Percentiles rank a stretch among this genome's conserved stretches.
Conservation (phyloP, 2,797 vertebrate genomes). For the Pseudochaenichthys georgianus region DNA sequence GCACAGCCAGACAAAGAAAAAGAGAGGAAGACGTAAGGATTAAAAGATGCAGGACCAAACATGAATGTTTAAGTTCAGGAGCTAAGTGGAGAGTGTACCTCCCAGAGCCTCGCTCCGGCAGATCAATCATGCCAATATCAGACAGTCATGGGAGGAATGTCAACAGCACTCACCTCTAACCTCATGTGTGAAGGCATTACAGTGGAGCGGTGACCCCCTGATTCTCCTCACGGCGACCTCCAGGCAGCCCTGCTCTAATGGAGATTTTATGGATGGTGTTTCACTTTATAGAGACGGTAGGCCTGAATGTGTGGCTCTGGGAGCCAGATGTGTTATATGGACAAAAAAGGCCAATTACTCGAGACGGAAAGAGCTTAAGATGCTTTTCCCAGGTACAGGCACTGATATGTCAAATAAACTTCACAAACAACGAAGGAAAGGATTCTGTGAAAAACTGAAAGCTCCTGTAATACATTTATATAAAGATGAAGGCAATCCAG, state of each 20-base stretch:
- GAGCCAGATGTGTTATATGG: conserved; percentile 77
- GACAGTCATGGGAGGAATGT: conserved; percentile 81
- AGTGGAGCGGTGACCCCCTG: conserved; percentile 72
- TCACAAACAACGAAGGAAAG: conserved; percentile 5
- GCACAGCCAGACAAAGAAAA: conserved; percentile 1
- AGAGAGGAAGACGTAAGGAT: conserved; percentile 28
- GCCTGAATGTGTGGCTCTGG: conserved; percentile 65
- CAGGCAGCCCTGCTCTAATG: conserved; percentile 79
- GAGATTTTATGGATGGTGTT: conserved; percentile 83
- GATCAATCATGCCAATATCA: conserved; percentile 82
- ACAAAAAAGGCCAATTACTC: conserved; percentile 71
- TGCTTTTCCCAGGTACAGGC: conserved; percentile 54
- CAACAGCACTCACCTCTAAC: conserved; percentile 81
- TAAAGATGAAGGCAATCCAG: background rate
- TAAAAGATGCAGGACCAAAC: conserved; percentile 54
- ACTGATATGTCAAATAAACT: conserved; percentile 56
- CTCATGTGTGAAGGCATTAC: conserved; percentile 77
- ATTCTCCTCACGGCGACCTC: conserved; percentile 76
- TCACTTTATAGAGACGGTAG: conserved; percentile 77
- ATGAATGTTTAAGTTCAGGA: conserved; percentile 81
- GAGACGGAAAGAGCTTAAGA: conserved; percentile 41
- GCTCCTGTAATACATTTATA: conserved; percentile 5
- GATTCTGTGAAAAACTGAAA: conserved; percentile 2
- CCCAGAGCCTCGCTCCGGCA: conserved; percentile 58
- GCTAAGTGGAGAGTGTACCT: conserved; percentile 63